Conservation (phyloP, 2,888 invertebrate species). For the Tinea semifulvella region DNA sequence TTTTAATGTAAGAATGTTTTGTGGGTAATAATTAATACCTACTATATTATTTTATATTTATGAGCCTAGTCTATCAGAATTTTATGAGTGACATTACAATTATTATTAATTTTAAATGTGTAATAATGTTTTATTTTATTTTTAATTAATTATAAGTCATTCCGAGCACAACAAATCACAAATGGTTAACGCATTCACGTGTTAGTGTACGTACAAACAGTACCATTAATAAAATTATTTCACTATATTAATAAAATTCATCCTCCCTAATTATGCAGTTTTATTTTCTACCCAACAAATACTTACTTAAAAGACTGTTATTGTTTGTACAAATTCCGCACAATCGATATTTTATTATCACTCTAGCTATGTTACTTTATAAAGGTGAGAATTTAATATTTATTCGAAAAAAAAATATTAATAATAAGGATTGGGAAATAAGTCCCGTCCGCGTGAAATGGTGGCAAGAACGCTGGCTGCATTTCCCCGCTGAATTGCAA, state of each 20-base stretch:
- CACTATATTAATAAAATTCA: conserved; percentile 7
- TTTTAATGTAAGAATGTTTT: background rate
- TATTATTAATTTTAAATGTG: background rate
- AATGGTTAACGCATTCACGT: conserved; percentile 7
- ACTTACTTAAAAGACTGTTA: background rate
- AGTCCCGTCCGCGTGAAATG: no score
- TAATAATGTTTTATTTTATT: conserved; percentile 5
- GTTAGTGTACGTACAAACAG: conserved; percentile 9
- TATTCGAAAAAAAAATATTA: no score
- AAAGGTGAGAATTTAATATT: no score
- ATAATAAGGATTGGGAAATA: no score
- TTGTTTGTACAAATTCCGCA: no score
- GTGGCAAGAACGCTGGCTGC: no score
- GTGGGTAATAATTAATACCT: background rate
- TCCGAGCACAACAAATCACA: conserved; percentile 12
- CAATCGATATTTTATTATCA: no score
- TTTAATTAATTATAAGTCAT: conserved; percentile 7
- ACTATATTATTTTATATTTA: conserved; percentile 1
- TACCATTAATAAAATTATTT: background rate
- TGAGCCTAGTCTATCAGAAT: conserved; percentile 8
- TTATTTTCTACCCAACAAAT: background rate
- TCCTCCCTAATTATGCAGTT: background rate
- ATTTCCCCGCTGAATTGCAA: no score
- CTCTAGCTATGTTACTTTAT: no score
- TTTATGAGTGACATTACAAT: background rate